A percentile compares a stretch with the other conserved stretches of the same genome.
Conservation (phyloP, 1,140 invertebrate genomes). For the Drosophila eugracilis region DNA sequence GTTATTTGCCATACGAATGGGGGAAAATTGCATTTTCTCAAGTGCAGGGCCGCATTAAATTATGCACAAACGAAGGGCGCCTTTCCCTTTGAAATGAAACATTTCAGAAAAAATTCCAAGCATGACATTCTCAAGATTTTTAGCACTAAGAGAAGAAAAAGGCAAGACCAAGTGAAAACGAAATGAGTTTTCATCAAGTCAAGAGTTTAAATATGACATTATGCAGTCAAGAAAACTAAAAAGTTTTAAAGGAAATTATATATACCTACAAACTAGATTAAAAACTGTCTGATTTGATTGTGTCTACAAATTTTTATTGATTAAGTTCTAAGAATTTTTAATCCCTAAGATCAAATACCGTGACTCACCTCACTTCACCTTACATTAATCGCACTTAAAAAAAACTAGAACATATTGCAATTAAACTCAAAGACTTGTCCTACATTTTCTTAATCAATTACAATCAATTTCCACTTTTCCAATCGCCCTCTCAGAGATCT, state of each 20-base stretch:
- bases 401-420: conserved; percentile 3
- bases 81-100: conserved; percentile 45
- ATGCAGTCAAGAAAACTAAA: conserved; percentile 3
- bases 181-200: conserved; percentile 21
- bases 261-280: not conserved
- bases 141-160: conserved; percentile 27
- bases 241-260: not conserved
- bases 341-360: conserved; percentile 12
- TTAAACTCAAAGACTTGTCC: conserved; percentile 14
- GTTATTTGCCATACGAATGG: conserved; percentile 52
- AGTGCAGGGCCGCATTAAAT: conserved; percentile 60
- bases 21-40: conserved; percentile 54
- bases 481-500: conserved; percentile 49
- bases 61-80: conserved; percentile 42
- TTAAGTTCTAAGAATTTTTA: not conserved
- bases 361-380: conserved; percentile 15
- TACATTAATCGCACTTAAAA: conserved; percentile 15
- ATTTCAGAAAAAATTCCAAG: conserved; percentile 35
- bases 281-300: not conserved
- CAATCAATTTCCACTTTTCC: conserved; percentile 48
- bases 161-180: conserved; percentile 17
- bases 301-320: not conserved
- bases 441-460: conserved; percentile 49
- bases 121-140: conserved; percentile 48
- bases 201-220: conserved; percentile 24